A percentile compares a stretch with the other conserved stretches of the same genome.
phyloP scores from a whole-genome alignment of 2,113 vertebrate species.

The Gyps fulvus region DNA sequence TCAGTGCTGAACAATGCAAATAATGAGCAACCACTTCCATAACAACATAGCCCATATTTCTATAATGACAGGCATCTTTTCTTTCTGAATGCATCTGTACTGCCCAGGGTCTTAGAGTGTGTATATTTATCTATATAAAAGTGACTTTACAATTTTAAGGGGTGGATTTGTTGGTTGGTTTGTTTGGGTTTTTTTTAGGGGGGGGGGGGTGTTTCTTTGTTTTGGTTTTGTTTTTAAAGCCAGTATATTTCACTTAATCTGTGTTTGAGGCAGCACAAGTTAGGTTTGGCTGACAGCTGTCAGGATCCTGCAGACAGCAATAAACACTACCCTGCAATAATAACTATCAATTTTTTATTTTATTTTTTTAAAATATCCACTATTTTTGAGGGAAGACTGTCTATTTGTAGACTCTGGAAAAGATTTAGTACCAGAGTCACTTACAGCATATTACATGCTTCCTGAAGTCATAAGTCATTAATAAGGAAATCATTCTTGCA shows the following conservation, averaged over 20 bases:
- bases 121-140: not conserved
- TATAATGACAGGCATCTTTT: not conserved
- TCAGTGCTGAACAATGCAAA: not conserved
- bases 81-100: not conserved
- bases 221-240: not conserved
- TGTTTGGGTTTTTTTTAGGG: not conserved
- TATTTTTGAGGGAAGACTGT: not conserved
- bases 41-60: not conserved
- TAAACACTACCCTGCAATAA: not conserved
- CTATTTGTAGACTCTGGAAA: not conserved
- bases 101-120: not conserved
- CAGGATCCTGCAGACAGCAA: not conserved
- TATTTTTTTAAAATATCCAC: not conserved
- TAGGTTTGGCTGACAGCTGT: not conserved
- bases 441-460: not conserved
- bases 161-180: not conserved
- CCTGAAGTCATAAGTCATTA: not conserved
- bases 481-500: not conserved
- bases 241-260: not conserved
- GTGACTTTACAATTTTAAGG: not conserved
- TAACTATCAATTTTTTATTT: not conserved
- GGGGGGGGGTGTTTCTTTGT: not conserved
- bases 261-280: not conserved
- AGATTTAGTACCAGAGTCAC: not conserved
- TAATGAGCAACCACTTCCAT: not conserved